Evolutionary conservation across 2,113 vertebrate genomes (phyloP).

Genomic region (Ia io): DNA sequence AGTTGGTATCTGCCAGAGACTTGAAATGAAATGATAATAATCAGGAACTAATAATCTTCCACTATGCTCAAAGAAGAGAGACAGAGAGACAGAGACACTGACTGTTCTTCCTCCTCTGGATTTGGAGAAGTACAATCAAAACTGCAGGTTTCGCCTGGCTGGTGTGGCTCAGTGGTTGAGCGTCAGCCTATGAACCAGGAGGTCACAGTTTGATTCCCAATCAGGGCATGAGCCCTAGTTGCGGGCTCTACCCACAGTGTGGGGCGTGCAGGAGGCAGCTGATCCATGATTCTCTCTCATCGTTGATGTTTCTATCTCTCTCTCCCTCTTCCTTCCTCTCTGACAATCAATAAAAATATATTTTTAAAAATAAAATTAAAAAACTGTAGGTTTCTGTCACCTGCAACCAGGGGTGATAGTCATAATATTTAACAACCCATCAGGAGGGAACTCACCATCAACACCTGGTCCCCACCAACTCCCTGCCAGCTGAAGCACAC

Average conservation of each 20-base stretch:
- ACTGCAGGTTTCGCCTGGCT: not conserved
- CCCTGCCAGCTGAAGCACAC: no score
- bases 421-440: not conserved
- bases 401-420: not conserved
- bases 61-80: not conserved
- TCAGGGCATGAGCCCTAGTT: no score
- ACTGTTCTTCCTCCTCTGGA: not conserved
- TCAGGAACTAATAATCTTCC: not conserved
- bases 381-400: not conserved
- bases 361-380: not conserved
- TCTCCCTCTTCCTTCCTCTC: no score
- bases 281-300: no score
- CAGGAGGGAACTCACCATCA: not conserved
- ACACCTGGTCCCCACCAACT: not conserved
- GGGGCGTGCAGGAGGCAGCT: no score
- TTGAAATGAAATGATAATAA: slow-evolving; percentile 1
- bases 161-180: no score
- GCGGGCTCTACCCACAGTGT: no score
- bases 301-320: no score
- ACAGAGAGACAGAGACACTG: not conserved
- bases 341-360: no score
- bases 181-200: no score
- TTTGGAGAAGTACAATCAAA: slow-evolving; percentile 14
- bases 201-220: no score
- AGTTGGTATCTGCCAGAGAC: not conserved